Evolutionary conservation across 2,113 vertebrate species (phyloP).

Genomic region (Phrynosoma platyrhinos): DNA sequence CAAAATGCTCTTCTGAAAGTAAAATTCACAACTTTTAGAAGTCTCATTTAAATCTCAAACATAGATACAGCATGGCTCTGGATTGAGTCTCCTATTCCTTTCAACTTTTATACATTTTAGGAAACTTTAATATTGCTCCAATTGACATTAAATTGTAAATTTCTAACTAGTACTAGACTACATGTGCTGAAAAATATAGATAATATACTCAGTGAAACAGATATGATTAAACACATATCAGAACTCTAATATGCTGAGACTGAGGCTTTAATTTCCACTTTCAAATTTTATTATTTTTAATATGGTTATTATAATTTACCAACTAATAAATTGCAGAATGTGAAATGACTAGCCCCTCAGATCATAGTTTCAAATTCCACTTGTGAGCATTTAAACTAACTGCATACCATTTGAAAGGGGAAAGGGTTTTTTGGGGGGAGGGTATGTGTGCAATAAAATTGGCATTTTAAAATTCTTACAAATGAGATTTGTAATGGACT

Average conservation of each 20-base stretch:
- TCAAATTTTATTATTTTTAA: conserved; percentile 43
- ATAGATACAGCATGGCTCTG: not conserved
- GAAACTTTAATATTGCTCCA: conserved; percentile 26
- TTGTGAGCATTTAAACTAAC: conserved; percentile 35
- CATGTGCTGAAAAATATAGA: conserved; percentile 28
- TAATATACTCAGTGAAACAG: conserved; percentile 35
- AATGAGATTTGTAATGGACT: not conserved
- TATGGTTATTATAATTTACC: conserved; percentile 51
- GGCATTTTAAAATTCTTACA: not conserved
- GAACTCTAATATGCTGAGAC: not conserved
- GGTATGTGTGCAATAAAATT: conserved; percentile 4
- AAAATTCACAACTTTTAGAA: not conserved
- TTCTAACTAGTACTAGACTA: conserved; percentile 22
- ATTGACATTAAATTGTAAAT: conserved; percentile 32
- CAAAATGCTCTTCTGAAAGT: not conserved
- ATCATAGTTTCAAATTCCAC: conserved; percentile 25
- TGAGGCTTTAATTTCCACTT: conserved; percentile 47
- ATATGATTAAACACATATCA: conserved; percentile 24
- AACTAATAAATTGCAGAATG: conserved; percentile 49
- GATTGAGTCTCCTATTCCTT: not conserved
- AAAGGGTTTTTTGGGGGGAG: not conserved
- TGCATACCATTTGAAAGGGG: conserved; percentile 26
- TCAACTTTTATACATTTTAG: conserved; percentile 38
- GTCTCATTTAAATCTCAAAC: conserved; percentile 8
- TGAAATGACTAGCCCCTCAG: conserved; percentile 5